Evolutionary conservation across 2,888 invertebrate species (phyloP), one percentile per base, ranked within the genome.

Genomic region (Tachina grossa): DNA sequence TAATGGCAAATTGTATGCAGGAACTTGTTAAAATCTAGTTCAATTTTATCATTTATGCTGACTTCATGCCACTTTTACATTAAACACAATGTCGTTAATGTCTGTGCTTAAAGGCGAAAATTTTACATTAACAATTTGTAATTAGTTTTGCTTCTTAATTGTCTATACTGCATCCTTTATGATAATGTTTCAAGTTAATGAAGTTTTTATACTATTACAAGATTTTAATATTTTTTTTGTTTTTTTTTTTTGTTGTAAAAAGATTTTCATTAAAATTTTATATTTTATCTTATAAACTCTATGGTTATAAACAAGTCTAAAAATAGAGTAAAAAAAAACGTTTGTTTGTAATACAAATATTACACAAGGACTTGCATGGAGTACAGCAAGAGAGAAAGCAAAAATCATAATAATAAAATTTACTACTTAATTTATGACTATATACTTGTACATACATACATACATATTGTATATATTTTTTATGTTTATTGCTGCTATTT

Each of bases 401-500:
- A 55, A 63, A 53, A 49, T 61, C 22, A 43, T 59, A 16, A 39
- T 77, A 81, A 72, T 84, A 31, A 68, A 81, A 77, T 81, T 84
- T 76, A 22, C 9, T 80, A 61, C 65, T 53, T 80, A 76, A 72
- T 84, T 80, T 84, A 84, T 81, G 77, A 77, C 74, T 74, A 66
- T 6, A 31, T 31, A 31, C 4, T 0, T 31, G 4, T 4, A 31
- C 4, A 31, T 4, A 3, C 31, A 4, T 31, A 31, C 31, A 31
- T 31, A 31, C 31, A 31, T 31, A 31, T 31, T 31, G 31, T 31
- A 31, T 6, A 31, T 51, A 61, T 72, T 59, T 74, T 81, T 68
- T 53, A 61, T 51, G 66, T 76, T 74, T 84, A 57, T 49, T 59
- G 51, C 19, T 66, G n/a, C 45, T 80, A 66, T 80, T 61, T 72